These are phyloP conservation scores for Telmatochromis brichardi DNA, from an alignment of 2,113 vertebrate genomes.

Conservation along the genomic window DNA sequence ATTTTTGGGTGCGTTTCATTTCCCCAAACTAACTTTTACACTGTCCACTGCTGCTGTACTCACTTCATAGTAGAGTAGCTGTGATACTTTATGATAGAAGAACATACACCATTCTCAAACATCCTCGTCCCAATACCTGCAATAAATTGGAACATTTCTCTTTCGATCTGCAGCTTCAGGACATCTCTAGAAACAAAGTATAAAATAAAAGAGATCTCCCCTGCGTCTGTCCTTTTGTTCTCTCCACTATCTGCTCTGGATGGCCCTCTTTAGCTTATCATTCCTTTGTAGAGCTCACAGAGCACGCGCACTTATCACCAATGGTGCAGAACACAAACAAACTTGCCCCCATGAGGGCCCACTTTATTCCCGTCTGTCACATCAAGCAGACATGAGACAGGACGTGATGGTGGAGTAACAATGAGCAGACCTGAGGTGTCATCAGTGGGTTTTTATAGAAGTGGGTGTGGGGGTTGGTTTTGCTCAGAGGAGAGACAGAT, in stretches of 20 bases:
- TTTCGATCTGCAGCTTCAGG: neutral
- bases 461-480: neutral
- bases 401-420: slow-evolving; percentile 12
- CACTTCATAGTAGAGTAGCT: neutral
- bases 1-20: neutral
- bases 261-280: slow-evolving; percentile 32
- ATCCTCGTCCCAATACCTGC: too few species aligned
- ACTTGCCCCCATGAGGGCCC: neutral
- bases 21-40: neutral
- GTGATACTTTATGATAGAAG: neutral
- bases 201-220: neutral
- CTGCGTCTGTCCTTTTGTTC: neutral
- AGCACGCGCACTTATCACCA: slow-evolving; percentile 51
- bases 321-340: slow-evolving; percentile 61
- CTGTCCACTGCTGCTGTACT: neutral
- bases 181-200: neutral
- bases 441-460: neutral
- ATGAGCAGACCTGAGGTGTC: slow-evolving; percentile 18
- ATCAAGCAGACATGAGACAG: slow-evolving; percentile 41
- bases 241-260: neutral
- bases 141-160: neutral
- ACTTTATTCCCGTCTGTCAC: slow-evolving; percentile 15
- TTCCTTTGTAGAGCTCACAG: slow-evolving; percentile 20
- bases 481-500: neutral
- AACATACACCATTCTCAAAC: neutral